These are phyloP conservation scores for Malurus elegans DNA, from an alignment of 2,113 vertebrate species.

Conservation along the genomic window DNA sequence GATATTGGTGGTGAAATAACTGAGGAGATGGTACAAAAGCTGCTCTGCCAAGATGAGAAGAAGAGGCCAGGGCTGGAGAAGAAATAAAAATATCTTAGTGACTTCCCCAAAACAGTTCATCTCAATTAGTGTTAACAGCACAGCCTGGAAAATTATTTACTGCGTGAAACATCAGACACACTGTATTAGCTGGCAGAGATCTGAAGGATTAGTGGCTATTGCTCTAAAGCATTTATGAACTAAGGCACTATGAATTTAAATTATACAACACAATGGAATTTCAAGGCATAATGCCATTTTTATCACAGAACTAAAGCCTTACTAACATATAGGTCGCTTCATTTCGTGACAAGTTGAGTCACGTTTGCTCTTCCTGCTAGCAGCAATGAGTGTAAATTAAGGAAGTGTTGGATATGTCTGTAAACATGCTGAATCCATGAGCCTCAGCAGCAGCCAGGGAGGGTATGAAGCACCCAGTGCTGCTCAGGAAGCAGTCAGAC, in stretches of 20 bases:
- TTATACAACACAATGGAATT: not conserved
- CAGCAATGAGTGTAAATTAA: not conserved
- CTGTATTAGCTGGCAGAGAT: not conserved
- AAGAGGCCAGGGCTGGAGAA: not conserved
- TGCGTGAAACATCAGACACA: not conserved
- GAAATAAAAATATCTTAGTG: not conserved
- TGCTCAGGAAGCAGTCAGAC: not conserved
- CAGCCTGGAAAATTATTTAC: not conserved
- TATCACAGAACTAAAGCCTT: not conserved
- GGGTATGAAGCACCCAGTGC: not conserved
- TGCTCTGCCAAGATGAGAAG: not conserved
- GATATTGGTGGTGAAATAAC: not conserved
- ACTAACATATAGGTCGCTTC: not conserved
- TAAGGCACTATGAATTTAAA: not conserved
- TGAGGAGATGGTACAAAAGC: not conserved
- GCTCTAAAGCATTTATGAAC: not conserved
- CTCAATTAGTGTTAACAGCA: not conserved
- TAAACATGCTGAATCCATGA: no score
- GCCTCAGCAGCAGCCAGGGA: not conserved
- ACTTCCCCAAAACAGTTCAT: not conserved
- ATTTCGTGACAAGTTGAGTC: not conserved
- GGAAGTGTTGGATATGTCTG: not conserved
- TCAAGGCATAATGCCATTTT: not conserved
- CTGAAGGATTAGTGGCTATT: not conserved
- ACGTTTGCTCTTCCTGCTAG: not conserved